These are phyloP conservation scores for Calliopsis andreniformis DNA, from an alignment of 1,140 invertebrate genomes.

Conservation along the genomic window DNA sequence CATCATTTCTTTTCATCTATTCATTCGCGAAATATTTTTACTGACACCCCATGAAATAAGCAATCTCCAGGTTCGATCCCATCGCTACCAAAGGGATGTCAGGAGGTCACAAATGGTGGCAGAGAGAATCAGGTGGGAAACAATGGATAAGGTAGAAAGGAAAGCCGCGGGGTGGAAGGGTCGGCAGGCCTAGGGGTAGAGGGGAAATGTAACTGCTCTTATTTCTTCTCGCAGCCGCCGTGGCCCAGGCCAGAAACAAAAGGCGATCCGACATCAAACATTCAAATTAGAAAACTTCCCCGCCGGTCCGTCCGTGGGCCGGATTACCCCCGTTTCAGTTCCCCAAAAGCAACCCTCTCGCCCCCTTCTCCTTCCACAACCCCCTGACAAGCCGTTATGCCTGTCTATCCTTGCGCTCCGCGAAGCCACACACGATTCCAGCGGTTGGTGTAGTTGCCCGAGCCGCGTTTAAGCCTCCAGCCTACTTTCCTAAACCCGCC, in stretches of 20 bases:
- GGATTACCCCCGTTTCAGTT: conserved; percentile 51
- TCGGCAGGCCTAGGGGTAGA: not conserved
- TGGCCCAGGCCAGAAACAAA: conserved; percentile 57
- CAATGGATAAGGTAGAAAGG: conserved; percentile 56
- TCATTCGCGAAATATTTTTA: too few relatives aligned
- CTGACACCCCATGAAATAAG: not conserved
- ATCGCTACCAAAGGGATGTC: conserved; percentile 24
- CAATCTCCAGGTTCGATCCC: conserved; percentile 8
- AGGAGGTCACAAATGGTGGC: conserved; percentile 58
- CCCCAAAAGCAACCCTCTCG: not conserved
- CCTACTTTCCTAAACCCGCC: conserved; percentile 34
- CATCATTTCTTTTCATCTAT: too few relatives aligned
- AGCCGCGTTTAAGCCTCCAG: conserved; percentile 39
- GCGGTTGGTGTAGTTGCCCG: conserved; percentile 23
- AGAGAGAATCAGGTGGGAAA: conserved; percentile 55
- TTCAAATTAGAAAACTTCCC: conserved; percentile 69
- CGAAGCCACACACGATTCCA: conserved; percentile 42
- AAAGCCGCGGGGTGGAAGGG: conserved; percentile 31
- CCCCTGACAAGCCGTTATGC: conserved; percentile 22
- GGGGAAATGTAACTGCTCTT: conserved; percentile 55
- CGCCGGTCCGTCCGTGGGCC: conserved; percentile 44
- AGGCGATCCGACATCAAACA: conserved; percentile 71
- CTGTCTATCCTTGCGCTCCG: conserved; percentile 26
- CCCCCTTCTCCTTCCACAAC: not conserved
- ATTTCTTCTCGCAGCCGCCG: conserved; percentile 51